Base-by-base conservation (phyloP, 1,140 invertebrate genomes). In the Helicorthomorpha holstii region DNA sequence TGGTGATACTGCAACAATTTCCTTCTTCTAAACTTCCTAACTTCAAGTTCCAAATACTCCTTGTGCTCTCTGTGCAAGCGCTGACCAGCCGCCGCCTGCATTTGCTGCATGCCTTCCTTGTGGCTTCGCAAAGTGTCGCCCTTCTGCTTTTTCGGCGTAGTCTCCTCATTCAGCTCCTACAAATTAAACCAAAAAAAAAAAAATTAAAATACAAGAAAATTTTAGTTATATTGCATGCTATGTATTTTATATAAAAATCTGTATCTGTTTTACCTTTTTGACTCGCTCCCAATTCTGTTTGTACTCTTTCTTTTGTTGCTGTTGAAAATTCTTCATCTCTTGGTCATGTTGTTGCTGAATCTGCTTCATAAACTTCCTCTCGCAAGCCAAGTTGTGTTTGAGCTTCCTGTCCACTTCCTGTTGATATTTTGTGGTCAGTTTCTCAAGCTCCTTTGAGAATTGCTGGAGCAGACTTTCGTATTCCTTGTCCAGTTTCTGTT, bases 241-340 rank as follows among this genome's bases (percentile, higher is more conserved):
- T n/a, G n/a, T n/a, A n/a, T n/a, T n/a, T n/a, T n/a, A n/a, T n/a
- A n/a, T n/a, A 24, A 23, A 26, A 48, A 48, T 48, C 4, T 48
- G n/a, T n/a, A n/a, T n/a, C n/a, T n/a, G n/a, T 2, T 29, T 47
- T 34, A 52, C 51, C 27, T 42, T 52, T 78, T 91, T 97, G 81
- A 89, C 91, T 60, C 87, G 73, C 65, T 98, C 95, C 72, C 98
- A 98, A 65, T 90, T 96, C 44, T 82, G 82, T 70, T 98, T 98
- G 72, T 98, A 98, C 67, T 98, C 93, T 65, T 87, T 87, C 71
- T 97, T 95, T 69, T 93, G 88, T 61, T 91, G 85, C 52, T 82
- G 72, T 66, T 88, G 83, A 63, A 93, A 90, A 34, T 80, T 81
- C 66, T 88, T 89, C 47, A 84, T 73, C 63, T 98, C 93, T 56